Evolutionary conservation across 2,888 invertebrate species (phyloP), one percentile per base, ranked within the genome.

Genomic region (Drosophila setosimentum): DNA sequence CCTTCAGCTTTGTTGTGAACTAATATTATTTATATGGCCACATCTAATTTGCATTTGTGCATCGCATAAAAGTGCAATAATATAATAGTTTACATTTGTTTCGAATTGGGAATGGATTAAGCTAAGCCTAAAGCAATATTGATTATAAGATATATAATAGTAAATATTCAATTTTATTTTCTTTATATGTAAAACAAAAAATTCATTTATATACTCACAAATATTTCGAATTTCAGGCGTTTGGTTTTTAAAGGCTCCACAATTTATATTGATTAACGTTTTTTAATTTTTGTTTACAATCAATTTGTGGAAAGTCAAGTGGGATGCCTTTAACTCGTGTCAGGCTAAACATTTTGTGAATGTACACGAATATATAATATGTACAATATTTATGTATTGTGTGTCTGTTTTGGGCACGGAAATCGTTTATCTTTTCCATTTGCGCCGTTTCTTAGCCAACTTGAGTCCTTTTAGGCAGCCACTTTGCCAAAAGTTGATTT

Each of bases 401-500:
- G 2, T 69, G 59, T 37, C 32, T 49, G 53, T 48, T 37, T 32
- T 21, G 61, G 55, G 66, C 57, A 65, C 71, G 61, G 61, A 82
- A 72, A 78, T 80, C 79, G 79, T 82, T 82, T 82, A 82, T 80
- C 83, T 79, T 68, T 65, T 49, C 61, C 66, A 72, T 50, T 65
- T 63, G 62, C 55, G 53, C 51, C 50, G 58, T 61, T 55, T 49
- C 53, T 68, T 40, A 29, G 49, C 71, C 66, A 61, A 64, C 53
- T 50, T 59, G 35, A 64, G 48, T 48, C 53, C 69, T 53, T 81
- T 68, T 67, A 58, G 73, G 64, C 78, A 73, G 73, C 73, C 75
- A 74, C 82, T 83, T 78, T 62, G 68, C 70, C 82, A 63, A 68
- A 71, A 78, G 70, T 82, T 73, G 80, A 82, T 85, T 82, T 85